Base-by-base conservation (phyloP, 1,140 invertebrate genomes). In the Zeugodacus cucurbitae region DNA sequence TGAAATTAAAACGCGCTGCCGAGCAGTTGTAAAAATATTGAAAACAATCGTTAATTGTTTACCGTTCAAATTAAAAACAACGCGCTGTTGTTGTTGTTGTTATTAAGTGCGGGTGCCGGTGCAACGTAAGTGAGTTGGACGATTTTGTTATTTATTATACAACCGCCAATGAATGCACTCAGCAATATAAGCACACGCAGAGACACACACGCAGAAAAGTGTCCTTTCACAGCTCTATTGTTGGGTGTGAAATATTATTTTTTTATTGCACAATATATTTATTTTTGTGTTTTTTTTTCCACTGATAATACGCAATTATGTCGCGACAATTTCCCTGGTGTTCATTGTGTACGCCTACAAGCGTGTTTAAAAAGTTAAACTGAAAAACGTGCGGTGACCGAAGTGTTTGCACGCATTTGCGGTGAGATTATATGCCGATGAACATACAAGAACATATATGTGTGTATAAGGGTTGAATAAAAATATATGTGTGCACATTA, bases 31-130 rank as follows among this genome's bases (percentile, higher is more conserved):
- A 67, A 67, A 67, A 54, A 67, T 67, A 67, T 67, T 67, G 64
- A 67, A 62, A 67, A 67, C 64, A 67, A 67, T 67, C 29, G 64
- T 67, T 67, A 67, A 67, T 67, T 67, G 64, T 67, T 67, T 67
- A 67, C 64, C 64, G 14, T 67, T 67, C 64, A 67, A 67, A 67
- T 67, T 67, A 67, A 67, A 62, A 67, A 67, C 64, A 67, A 2
- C n/a, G 58, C 58, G 22, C 3, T 3, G n/a, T 62, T 62, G 22
- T 62, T 22, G n/a, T n/a, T n/a, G n/a, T 62, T 62, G 22, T 62
- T 22, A 6, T n/a, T n/a, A 7, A n/a, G 58, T 22, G 5, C 6
- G 64, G 64, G 64, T 67, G 14, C 26, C n/a, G n/a, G n/a, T n/a
- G 26, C 14, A n/a, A n/a, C 26, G 64, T 17, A 67, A 67, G 64